Evolutionary conservation across 1,140 invertebrate genomes (phyloP).

Genomic region (Musca vetustissima): DNA sequence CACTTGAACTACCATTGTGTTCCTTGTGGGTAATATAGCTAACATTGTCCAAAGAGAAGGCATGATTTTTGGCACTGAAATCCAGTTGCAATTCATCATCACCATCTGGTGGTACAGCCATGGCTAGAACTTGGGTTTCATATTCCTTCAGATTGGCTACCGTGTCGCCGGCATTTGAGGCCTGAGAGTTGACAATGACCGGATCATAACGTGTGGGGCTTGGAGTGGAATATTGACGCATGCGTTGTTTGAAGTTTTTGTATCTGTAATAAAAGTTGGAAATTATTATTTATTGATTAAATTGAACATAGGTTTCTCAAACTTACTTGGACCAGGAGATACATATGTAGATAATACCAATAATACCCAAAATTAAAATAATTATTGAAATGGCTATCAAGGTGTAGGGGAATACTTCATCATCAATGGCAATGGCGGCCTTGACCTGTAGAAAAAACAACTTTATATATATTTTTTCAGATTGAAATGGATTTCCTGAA

Average conservation of each 20-base stretch:
- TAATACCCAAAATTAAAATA: slow-evolving; percentile 80
- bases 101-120: slow-evolving; percentile 82
- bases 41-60: slow-evolving; percentile 81
- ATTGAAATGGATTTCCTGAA: background rate
- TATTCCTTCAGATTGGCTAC: slow-evolving; percentile 71
- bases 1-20: slow-evolving; percentile 58
- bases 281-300: background rate
- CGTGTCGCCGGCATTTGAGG: slow-evolving; percentile 51
- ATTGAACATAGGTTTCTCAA: background rate
- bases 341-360: slow-evolving; percentile 88
- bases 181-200: slow-evolving; percentile 68
- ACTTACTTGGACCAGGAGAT: slow-evolving; percentile 87
- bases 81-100: slow-evolving; percentile 82
- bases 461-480: background rate
- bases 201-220: slow-evolving; percentile 70
- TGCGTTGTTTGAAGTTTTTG: slow-evolving; percentile 77
- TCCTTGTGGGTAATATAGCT: slow-evolving; percentile 80
- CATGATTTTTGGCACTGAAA: slow-evolving; percentile 83
- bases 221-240: slow-evolving; percentile 72
- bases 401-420: slow-evolving; percentile 80
- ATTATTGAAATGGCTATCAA: slow-evolving; percentile 83
- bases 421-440: slow-evolving; percentile 63
- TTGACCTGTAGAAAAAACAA: slow-evolving; percentile 45
- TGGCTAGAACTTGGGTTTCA: slow-evolving; percentile 85
- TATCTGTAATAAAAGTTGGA: slow-evolving; percentile 60